These are phyloP conservation scores for Macropodus opercularis DNA, from an alignment of 2,797 vertebrate genomes.

Conservation along the genomic window DNA sequence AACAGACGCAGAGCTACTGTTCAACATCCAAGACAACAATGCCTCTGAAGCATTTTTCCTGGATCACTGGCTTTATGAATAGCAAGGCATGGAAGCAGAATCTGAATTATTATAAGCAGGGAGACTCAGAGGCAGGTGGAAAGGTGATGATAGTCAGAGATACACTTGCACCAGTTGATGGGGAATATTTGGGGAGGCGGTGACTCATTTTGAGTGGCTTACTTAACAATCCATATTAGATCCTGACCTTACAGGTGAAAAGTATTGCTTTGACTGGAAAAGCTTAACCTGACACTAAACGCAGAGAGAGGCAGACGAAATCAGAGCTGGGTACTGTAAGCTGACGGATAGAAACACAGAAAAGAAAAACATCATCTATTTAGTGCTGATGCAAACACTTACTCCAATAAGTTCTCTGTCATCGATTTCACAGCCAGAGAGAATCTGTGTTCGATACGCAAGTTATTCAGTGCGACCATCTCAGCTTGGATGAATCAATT, in stretches of 20 bases:
- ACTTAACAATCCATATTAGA: conserved; percentile 15
- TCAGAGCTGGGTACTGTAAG: not conserved
- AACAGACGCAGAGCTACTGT: conserved; percentile 24
- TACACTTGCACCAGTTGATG: conserved; percentile 10
- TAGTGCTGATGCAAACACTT: conserved; percentile 63
- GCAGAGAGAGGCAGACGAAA: conserved; percentile 9
- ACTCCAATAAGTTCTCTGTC: conserved; percentile 52
- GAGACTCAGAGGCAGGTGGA: conserved; percentile 3
- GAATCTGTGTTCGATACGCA: conserved; percentile 63
- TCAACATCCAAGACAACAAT: conserved; percentile 43
- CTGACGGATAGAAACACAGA: conserved; percentile 21
- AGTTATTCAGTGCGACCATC: conserved; percentile 58
- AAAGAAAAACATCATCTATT: conserved; percentile 49
- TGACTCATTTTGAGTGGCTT: conserved; percentile 36
- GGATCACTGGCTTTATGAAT: conserved; percentile 51
- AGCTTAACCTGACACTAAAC: conserved; percentile 5
- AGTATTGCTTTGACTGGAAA: conserved; percentile 25
- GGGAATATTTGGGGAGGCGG: too few species aligned
- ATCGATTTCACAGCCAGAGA: conserved; percentile 65
- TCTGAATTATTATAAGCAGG: conserved; percentile 31
- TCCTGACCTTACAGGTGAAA: conserved; percentile 21
- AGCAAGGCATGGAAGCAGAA: conserved; percentile 25
- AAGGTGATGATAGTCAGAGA: conserved; percentile 20
- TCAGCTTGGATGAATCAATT: conserved; percentile 65
- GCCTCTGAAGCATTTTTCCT: conserved; percentile 38